Conservation (phyloP, 2,797 vertebrate genomes). For the Megalops cyprinoides region DNA sequence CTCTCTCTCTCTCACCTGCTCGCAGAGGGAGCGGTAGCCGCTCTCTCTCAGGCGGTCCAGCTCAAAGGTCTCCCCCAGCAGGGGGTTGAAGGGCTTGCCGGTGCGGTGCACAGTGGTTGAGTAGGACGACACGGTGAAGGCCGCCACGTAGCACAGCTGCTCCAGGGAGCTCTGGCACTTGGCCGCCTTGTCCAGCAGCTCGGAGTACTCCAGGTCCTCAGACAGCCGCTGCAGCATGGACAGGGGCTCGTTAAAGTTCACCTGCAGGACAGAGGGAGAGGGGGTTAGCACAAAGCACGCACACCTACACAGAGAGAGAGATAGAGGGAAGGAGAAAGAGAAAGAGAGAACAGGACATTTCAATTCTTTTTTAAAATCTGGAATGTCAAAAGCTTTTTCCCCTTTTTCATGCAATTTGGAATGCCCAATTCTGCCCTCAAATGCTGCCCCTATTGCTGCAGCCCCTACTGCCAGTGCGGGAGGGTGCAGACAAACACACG, state of each 20-base stretch:
- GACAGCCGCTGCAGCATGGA: conserved; percentile 96
- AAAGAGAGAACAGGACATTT: background rate
- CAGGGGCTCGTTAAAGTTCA: conserved; percentile 95
- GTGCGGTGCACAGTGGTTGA: conserved; percentile 94
- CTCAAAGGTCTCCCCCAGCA: conserved; percentile 94
- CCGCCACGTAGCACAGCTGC: conserved; percentile 93
- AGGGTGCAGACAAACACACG: too few species aligned
- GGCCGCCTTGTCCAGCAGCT: conserved; percentile 87
- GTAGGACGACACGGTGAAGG: conserved; percentile 94
- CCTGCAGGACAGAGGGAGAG: conserved; percentile 63
- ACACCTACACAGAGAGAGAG: background rate
- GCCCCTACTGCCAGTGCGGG: too few species aligned
- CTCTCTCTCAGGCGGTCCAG: conserved; percentile 87
- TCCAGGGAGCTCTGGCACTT: conserved; percentile 88
- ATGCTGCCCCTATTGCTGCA: too few species aligned
- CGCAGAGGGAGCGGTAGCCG: conserved; percentile 91
- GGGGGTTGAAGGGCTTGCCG: conserved; percentile 95
- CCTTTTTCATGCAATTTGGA: too few species aligned
- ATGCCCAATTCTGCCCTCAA: too few species aligned
- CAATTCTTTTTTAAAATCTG: too few species aligned
- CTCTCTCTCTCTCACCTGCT: conserved; percentile 81
- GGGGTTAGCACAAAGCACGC: background rate
- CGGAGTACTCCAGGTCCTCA: conserved; percentile 93
- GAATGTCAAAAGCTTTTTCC: too few species aligned
- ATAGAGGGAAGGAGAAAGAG: too few species aligned